Conservation (phyloP, 1,140 invertebrate genomes). For the Notospermus geniculatus region DNA sequence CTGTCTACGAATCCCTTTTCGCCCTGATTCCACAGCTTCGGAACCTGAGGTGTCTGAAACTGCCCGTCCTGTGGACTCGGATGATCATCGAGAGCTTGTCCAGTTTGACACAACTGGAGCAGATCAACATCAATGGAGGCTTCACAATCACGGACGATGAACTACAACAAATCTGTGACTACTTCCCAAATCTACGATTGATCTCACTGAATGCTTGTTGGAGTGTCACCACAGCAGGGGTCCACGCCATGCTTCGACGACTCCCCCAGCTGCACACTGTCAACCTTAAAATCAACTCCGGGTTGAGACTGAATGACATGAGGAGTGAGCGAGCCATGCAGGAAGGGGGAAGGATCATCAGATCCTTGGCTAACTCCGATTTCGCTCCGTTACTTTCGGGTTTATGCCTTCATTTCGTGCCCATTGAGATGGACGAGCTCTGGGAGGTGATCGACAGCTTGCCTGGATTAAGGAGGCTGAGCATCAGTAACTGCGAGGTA, state of each 20-base stretch:
- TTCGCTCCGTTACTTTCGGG: conserved; percentile 28
- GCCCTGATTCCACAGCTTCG: conserved; percentile 32
- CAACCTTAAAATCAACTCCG: conserved; percentile 45
- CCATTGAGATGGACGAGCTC: conserved; percentile 44
- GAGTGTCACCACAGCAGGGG: conserved; percentile 33
- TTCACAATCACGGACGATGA: conserved; percentile 36
- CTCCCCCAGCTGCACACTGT: conserved; percentile 33
- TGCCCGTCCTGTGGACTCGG: conserved; percentile 44
- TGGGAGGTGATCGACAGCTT: conserved; percentile 39
- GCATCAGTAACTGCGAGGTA: conserved; percentile 49
- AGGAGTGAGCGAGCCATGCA: conserved; percentile 39
- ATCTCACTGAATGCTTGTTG: conserved; percentile 46
- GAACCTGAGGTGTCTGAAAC: conserved; percentile 35
- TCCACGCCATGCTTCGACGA: conserved; percentile 24
- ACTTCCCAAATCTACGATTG: conserved; percentile 33
- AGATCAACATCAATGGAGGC: conserved; percentile 44
- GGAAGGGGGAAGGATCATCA: conserved; percentile 32
- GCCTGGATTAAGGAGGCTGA: conserved; percentile 37
- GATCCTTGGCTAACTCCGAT: conserved; percentile 21
- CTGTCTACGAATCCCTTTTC: conserved; percentile 43
- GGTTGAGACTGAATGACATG: conserved; percentile 33
- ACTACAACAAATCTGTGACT: conserved; percentile 29
- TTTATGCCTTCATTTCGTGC: conserved; percentile 44
- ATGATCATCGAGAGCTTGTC: conserved; percentile 34
- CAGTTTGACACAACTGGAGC: conserved; percentile 28